phyloP scores from a whole-genome alignment of 2,113 vertebrate species.

The Cathartes aura region DNA sequence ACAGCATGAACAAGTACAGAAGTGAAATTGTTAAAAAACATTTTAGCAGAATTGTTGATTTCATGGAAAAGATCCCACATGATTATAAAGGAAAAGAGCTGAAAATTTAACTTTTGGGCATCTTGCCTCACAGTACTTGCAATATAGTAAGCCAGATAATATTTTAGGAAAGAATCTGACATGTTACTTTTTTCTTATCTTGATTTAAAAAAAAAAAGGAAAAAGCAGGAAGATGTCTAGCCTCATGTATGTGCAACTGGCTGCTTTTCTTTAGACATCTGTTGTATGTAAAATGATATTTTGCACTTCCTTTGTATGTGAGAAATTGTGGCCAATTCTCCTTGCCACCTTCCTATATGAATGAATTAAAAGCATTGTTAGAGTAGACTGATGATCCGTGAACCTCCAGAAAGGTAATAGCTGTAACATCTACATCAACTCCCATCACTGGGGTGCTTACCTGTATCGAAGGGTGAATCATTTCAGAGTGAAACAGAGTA shows the following conservation, averaged over 20 bases:
- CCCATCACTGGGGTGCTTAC: background rate
- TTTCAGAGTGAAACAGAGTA: background rate
- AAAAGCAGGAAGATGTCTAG: background rate
- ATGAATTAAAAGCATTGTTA: background rate
- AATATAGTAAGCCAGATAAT: background rate
- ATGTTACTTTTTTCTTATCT: background rate
- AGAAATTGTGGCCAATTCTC: background rate
- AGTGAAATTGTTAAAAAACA: background rate
- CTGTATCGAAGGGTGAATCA: background rate
- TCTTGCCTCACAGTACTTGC: background rate
- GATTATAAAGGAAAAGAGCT: background rate
- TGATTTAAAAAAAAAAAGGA: background rate
- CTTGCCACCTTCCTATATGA: background rate
- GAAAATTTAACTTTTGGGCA: background rate
- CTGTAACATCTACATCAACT: background rate
- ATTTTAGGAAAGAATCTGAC: background rate
- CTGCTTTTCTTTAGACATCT: background rate
- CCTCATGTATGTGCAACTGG: background rate
- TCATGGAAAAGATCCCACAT: background rate
- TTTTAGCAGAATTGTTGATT: slow-evolving; percentile 12
- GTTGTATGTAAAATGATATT: background rate
- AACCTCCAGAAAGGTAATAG: background rate
- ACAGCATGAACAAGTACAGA: background rate
- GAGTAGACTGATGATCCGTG: background rate
- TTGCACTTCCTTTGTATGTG: background rate